phyloP scores from a whole-genome alignment of 2,113 vertebrate genomes.

The Chionodraco myersi region DNA sequence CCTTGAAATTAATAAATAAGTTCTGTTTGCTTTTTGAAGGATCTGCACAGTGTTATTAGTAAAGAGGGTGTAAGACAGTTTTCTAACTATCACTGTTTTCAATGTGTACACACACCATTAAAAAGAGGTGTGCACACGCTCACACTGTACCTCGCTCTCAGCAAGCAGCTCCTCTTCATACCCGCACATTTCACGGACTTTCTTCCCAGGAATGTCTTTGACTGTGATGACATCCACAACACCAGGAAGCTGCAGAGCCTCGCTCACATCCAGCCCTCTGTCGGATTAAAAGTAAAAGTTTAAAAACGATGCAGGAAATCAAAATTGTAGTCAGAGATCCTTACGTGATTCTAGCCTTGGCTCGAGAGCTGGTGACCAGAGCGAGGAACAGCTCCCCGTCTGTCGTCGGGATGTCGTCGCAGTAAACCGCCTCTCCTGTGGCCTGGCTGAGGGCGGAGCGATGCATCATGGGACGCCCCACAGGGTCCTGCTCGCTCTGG shows the following conservation, averaged over 20 bases:
- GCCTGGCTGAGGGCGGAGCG: constrained; percentile 88
- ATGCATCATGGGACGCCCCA: constrained; percentile 91
- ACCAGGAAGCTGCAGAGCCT: constrained; percentile 78
- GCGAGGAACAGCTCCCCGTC: constrained; percentile 89
- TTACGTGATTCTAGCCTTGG: constrained; percentile 82
- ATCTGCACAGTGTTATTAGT: too few relatives aligned
- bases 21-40: too few relatives aligned
- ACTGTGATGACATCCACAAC: constrained; percentile 81
- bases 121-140: neutral
- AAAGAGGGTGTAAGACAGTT: too few relatives aligned
- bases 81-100: too few relatives aligned
- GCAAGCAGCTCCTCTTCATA: constrained; percentile 76
- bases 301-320: neutral
- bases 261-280: constrained; percentile 77
- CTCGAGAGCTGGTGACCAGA: constrained; percentile 89
- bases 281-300: neutral
- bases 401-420: constrained; percentile 88
- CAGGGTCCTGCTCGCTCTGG: constrained; percentile 86
- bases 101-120: neutral
- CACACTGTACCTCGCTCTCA: constrained; percentile 65
- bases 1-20: too few relatives aligned
- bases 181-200: constrained; percentile 31
- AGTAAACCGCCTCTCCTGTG: constrained; percentile 91
- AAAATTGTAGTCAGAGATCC: neutral
- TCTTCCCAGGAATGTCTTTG: constrained; percentile 82